These are phyloP conservation scores for Drosophila pseudoobscura DNA, from an alignment of 1,140 invertebrate genomes.

Conservation along the genomic window DNA sequence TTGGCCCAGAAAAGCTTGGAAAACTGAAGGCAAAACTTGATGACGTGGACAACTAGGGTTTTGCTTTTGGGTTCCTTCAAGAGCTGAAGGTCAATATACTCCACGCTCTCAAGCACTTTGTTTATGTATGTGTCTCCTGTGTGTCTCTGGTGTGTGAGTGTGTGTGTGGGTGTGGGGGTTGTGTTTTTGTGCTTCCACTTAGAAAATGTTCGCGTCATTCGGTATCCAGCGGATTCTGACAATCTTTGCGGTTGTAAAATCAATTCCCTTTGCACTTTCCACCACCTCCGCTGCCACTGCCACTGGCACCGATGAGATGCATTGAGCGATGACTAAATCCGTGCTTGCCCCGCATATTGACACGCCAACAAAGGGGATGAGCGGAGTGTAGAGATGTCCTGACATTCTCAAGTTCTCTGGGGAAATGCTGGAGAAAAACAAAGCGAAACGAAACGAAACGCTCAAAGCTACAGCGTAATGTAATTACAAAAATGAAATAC, in stretches of 20 bases:
- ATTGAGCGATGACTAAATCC: conserved; percentile 50
- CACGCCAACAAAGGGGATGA: not conserved
- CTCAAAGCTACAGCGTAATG: conserved; percentile 52
- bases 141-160: conserved; percentile 3
- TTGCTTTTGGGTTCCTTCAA: conserved; percentile 20
- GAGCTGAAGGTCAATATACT: conserved; percentile 50
- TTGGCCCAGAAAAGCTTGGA: conserved; percentile 31
- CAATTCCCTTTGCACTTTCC: conserved; percentile 24
- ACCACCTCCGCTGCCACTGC: not conserved
- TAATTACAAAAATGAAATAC: conserved; percentile 73
- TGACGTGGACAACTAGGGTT: conserved; percentile 51
- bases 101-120: not conserved
- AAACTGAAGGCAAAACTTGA: conserved; percentile 25
- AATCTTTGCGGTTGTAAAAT: conserved; percentile 52
- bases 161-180: no score
- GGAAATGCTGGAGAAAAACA: conserved; percentile 1
- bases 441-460: not conserved
- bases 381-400: not conserved
- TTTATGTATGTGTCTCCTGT: not conserved
- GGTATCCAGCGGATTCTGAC: conserved; percentile 1
- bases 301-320: conserved; percentile 32
- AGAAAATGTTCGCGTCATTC: conserved; percentile 17
- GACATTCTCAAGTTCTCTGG: conserved; percentile 11
- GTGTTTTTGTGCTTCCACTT: conserved; percentile 1
- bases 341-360: no score